Evolutionary conservation across 1,140 invertebrate genomes (phyloP), one percentile per base, ranked within the genome.

Genomic region (Saccostrea echinata): DNA sequence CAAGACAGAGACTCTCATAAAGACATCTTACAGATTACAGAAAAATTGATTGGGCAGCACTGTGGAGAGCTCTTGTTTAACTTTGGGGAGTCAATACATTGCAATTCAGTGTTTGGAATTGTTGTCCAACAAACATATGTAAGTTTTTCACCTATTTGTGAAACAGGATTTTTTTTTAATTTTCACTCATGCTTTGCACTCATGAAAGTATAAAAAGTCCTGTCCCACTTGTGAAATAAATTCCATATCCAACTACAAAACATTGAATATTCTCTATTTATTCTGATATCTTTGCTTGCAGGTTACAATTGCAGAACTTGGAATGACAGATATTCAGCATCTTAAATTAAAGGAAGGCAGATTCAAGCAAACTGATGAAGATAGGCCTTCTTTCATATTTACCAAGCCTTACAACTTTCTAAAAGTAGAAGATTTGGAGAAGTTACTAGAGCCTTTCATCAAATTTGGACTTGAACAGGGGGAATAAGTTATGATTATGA

Each of bases 301-400:
- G 64, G 64, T 68, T n/a, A 68, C 64, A 30, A 12, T 68, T 68
- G 27, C 64, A 27, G 64, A 68, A 68, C 64, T 68, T 24, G 64
- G 64, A 68, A 68, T 68, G 64, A 68, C 64, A 68, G 0, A n/a
- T 68, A 68, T 12, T 12, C 64, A 68, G 24, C 24, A 68, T 30
- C 64, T 24, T n/a, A 68, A 68, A 68, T 27, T 68, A 27, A 68
- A 68, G 12, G 64, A 68, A 12, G 64, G 64, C 21, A 68, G 27
- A 68, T 27, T 68, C 9, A 68, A 68, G 64, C 64, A 68, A 27
- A 2, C 24, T 33, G 27, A 71, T 30, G 13, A 24, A 11, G 24
- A 71, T 16, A 71, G 64, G 27, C 24, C 64, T 30, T 30, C 64
- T 9, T 71, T 71, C 27, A 71, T 12, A n/a, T 68, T 27, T 30